Conservation (phyloP, 2,113 vertebrate genomes). For the Clarias macrocephalus region DNA sequence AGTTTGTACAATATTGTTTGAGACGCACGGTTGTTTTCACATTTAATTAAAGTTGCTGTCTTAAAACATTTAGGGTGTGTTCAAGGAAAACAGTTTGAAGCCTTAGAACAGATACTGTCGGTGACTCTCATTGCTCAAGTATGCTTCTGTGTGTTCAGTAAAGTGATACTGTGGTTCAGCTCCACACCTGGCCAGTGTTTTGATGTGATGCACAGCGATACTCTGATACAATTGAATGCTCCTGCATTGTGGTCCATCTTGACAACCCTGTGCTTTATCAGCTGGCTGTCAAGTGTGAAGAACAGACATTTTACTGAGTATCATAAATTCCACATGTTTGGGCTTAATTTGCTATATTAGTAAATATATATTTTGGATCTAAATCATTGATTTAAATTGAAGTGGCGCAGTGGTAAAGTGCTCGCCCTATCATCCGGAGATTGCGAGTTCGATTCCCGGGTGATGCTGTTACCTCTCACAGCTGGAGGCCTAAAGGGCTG, state of each 20-base stretch:
- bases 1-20: neutral
- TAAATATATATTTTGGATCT: neutral
- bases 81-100: neutral
- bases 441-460: too few species aligned
- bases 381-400: neutral
- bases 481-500: too few species aligned
- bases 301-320: neutral
- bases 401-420: too few species aligned
- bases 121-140: neutral
- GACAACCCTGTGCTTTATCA: neutral
- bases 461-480: too few species aligned
- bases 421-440: too few species aligned
- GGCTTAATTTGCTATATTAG: neutral
- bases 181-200: neutral
- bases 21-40: neutral
- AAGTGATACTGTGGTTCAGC: neutral
- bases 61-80: neutral
- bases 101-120: neutral
- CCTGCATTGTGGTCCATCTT: neutral
- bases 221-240: neutral
- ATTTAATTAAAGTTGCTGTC: neutral
- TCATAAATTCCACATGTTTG: neutral
- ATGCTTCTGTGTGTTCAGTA: neutral
- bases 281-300: neutral
- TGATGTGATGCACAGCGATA: neutral